phyloP scores from a whole-genome alignment of 2,797 vertebrate species.

The Morus bassanus region DNA sequence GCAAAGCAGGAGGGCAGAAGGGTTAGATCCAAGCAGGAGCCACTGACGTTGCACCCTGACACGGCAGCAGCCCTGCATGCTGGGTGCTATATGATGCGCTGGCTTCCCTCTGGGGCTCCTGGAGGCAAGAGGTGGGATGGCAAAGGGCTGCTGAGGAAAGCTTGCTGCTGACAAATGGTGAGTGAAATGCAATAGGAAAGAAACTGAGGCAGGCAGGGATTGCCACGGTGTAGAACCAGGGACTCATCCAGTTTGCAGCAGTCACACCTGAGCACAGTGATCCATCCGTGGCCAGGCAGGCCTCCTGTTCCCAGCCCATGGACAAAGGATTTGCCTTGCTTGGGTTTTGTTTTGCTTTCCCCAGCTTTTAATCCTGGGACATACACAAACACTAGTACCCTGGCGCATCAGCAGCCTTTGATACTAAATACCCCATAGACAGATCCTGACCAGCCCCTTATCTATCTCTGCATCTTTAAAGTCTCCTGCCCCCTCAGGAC shows the following conservation, averaged over 20 bases:
- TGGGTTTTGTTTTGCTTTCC: not conserved
- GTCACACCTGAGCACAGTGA: accelerated
- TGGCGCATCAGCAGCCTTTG: not conserved
- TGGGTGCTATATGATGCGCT: accelerated
- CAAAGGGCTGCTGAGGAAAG: not conserved
- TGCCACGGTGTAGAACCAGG: not conserved
- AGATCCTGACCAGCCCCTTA: not conserved
- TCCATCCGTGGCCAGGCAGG: not conserved
- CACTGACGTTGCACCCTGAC: not conserved
- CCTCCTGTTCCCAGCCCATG: not conserved
- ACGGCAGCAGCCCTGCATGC: accelerated
- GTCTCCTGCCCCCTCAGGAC: not conserved
- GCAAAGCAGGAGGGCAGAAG: not conserved
- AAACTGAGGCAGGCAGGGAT: not conserved
- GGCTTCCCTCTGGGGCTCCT: not conserved
- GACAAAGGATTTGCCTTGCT: not conserved
- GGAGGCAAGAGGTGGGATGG: not conserved
- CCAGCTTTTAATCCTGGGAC: not conserved
- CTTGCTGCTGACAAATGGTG: not conserved
- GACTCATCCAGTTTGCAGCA: not conserved
- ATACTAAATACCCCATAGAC: not conserved
- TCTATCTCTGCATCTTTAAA: not conserved
- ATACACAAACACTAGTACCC: not conserved
- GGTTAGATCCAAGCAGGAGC: not conserved
- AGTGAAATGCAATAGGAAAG: not conserved